Base-by-base conservation (phyloP, 2,888 invertebrate genomes). In the Melinaea marsaeus region DNA sequence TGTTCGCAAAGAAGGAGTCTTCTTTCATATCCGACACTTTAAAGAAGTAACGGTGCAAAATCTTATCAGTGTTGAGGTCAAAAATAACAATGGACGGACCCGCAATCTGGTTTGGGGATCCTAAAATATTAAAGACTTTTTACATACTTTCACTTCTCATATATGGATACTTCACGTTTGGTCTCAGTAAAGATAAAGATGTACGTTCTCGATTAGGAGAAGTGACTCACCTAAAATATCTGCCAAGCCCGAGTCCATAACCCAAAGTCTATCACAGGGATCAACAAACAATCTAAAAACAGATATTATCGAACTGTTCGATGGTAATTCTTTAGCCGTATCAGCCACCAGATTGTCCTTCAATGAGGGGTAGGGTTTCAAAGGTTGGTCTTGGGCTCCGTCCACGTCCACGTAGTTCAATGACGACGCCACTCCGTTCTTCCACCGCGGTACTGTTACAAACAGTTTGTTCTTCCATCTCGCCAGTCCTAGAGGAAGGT, bases 221-320 rank as follows among this genome's bases (percentile, higher is more conserved):
- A 9, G 34, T 54, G 54, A 55, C 61, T 91, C 84, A 77, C 95
- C 95, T 59, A 93, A 85, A 81, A 96, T 95, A 78, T 96, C 95
- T 54, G 94, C 93, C 47, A 95, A 83, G 61, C 96, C 96, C 0
- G 95, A 94, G 77, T 96, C 96, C 84, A 96, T 92, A 4, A 95
- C 94, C 96, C 96, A 96, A 7, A 96, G 91, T 55, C 96, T 92
- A 79, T 95, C 95, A 74, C 96, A 96, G 4, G 91, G 90, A 78
- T 96, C 96, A 0, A 94, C 93, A 69, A 91, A 92, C 33, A 95
- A 88, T 66, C 96, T 92, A 82, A 95, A 95, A 4, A 94, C 94
- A 2, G 94, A 96, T 59, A 95, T 88, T 55, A 95, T 92, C 0
- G 93, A 92, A 62, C 92, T 91, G 67, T 94, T 93, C 3, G 92